Evolutionary conservation across 2,888 invertebrate genomes (phyloP), one percentile per base, ranked within the genome.

Genomic region (Baccha elongata): DNA sequence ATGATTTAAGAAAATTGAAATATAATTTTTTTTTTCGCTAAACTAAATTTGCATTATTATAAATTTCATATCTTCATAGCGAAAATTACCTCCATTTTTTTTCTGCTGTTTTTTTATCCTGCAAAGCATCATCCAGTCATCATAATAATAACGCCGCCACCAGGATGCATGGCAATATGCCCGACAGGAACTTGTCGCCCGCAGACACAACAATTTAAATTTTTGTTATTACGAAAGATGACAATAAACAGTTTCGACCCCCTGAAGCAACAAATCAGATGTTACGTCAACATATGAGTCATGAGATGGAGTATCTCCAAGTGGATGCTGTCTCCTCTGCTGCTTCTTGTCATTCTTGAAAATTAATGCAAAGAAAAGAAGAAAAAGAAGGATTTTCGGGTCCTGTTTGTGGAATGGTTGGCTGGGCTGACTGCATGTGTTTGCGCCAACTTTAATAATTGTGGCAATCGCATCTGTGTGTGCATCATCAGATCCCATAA

Each of bases 401-500:
- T 35, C 23, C 37, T 42, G 23, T 46, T 23, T 37, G 42, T 52
- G 15, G 29, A n/a, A 37, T 10, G 15, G 15, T 13, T 26, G 29
- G 40, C 8, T 37, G 23, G 44, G 58, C 32, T 58, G 26, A 48
- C 42, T 52, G 21, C 48, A 50, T 65, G 69, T 81, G 55, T 62
- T 68, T 72, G 83, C 21, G 67, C 48, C 67, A 78, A 78, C 62
- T 83, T 83, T 78, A 44, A 73, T 83, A 83, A 83, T 83, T 83
- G 83, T 78, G 76, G 67, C 83, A 78, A 78, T 83, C 78, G 83
- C 83, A 72, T 72, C 67, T 58, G 52, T 46, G 37, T 64, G 44
- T 71, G 67, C 78, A 73, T 68, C 83, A 73, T 64, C 83, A 83
- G 78, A 83, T 78, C 83, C 78, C 64, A 78, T 83, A 83, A 83